Evolutionary conservation across 2,797 vertebrate species (phyloP).

Genomic region (Psittacula echo): DNA sequence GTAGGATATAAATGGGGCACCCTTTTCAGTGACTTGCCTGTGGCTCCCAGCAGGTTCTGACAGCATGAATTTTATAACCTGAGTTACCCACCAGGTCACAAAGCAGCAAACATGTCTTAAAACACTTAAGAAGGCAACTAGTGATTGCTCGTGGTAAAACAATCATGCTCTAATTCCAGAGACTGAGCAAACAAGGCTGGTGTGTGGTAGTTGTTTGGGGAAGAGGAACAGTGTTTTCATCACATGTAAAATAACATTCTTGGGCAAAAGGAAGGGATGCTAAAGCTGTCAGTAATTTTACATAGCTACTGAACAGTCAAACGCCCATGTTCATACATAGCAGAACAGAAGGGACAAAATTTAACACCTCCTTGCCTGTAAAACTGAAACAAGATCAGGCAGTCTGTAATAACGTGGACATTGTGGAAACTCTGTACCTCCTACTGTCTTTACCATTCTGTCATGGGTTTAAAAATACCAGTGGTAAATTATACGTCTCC

Average conservation of each 20-base stretch:
- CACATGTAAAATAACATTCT: neutral
- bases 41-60: neutral
- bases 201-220: neutral
- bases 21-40: neutral
- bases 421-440: neutral
- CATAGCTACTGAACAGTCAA: neutral
- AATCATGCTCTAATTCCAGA: neutral
- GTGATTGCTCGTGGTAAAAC: neutral
- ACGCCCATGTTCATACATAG: neutral
- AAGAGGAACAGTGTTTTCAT: neutral
- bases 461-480: neutral
- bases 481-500: neutral
- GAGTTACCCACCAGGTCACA: neutral
- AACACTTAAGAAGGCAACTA: neutral
- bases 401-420: neutral
- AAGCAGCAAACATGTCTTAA: neutral
- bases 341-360: neutral
- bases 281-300: neutral
- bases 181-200: neutral
- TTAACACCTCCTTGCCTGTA: neutral
- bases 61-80: neutral
- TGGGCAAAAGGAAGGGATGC: neutral
- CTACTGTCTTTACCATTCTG: neutral
- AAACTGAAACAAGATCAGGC: neutral
- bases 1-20: neutral